Evolutionary conservation across 1,140 invertebrate genomes (phyloP).

Genomic region (Agrypnia vestita): DNA sequence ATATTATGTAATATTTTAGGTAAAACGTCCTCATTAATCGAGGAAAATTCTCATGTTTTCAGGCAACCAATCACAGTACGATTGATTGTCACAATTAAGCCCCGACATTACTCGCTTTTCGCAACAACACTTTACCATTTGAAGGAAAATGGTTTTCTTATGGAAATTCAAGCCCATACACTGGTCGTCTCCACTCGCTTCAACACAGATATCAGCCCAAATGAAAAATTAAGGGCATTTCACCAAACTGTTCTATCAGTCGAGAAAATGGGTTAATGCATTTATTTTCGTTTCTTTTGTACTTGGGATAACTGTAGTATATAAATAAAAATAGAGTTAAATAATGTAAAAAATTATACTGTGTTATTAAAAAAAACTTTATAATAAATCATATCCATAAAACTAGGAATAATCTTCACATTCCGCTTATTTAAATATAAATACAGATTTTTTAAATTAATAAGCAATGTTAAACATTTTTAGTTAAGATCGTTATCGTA

Average conservation of each 20-base stretch:
- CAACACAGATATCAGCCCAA: constrained; percentile 26
- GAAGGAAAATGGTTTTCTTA: constrained; percentile 38
- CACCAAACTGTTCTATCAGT: constrained; percentile 35
- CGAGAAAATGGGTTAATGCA: constrained; percentile 36
- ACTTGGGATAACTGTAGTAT: constrained; percentile 14
- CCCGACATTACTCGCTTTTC: constrained; percentile 8
- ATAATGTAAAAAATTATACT: too few relatives aligned
- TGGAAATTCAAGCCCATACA: constrained; percentile 34
- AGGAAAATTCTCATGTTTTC: constrained; percentile 27
- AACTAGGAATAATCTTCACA: too few relatives aligned
- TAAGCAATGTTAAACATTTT: too few relatives aligned
- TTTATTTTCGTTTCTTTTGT: constrained; percentile 32
- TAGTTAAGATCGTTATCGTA: too few relatives aligned
- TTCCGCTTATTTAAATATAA: too few relatives aligned
- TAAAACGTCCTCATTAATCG: constrained; percentile 19
- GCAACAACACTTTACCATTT: constrained; percentile 29
- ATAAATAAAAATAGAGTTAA: not conserved
- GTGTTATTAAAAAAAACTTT: too few relatives aligned
- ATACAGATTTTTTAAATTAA: too few relatives aligned
- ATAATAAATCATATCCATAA: too few relatives aligned
- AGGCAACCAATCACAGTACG: constrained; percentile 32
- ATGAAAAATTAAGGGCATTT: constrained; percentile 46
- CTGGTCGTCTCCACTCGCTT: constrained; percentile 2
- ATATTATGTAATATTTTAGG: constrained; percentile 20
- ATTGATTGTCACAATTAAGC: constrained; percentile 45